A percentile compares a stretch with the other conserved stretches of the same genome.
Evolutionary conservation across 2,888 invertebrate genomes (phyloP).

Genomic region (Rotaria magnacalcarata): DNA sequence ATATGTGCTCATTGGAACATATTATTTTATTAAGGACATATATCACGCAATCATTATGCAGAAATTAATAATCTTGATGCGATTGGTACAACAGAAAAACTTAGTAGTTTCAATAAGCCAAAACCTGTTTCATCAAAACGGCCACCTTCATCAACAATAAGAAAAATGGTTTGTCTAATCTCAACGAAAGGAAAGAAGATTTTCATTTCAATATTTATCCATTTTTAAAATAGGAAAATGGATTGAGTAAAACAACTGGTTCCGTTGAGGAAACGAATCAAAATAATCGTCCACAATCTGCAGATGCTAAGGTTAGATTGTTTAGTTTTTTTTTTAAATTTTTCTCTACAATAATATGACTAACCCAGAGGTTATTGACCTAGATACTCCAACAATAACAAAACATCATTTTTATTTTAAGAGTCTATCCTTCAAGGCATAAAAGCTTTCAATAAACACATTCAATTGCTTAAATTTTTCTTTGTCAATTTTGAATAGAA

Average conservation of each 20-base stretch:
- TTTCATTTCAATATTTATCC: too few species aligned
- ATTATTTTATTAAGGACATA: conserved; percentile 54
- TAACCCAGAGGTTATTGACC: too few species aligned
- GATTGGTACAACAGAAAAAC: conserved; percentile 54
- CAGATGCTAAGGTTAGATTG: background rate
- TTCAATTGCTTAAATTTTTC: too few species aligned
- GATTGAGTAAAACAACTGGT: conserved; percentile 23
- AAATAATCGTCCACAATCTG: conserved; percentile 3
- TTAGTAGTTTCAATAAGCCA: conserved; percentile 56
- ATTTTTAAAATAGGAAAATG: conserved; percentile 35
- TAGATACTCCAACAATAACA: too few species aligned
- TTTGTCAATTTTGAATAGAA: too few species aligned
- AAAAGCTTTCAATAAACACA: background rate
- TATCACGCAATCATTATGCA: conserved; percentile 48
- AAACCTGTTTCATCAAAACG: conserved; percentile 67
- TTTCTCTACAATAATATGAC: too few species aligned
- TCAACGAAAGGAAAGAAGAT: conserved; percentile 46
- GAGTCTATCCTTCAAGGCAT: background rate
- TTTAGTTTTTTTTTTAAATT: too few species aligned
- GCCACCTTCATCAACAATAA: conserved; percentile 66
- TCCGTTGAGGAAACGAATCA: conserved; percentile 22
- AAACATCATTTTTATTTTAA: too few species aligned
- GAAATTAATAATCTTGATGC: conserved; percentile 51
- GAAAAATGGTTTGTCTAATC: conserved; percentile 51
- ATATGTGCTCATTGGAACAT: background rate